These are phyloP conservation scores for Fragum whitleyi DNA, from an alignment of 2,888 invertebrate species.

Conservation along the genomic window DNA sequence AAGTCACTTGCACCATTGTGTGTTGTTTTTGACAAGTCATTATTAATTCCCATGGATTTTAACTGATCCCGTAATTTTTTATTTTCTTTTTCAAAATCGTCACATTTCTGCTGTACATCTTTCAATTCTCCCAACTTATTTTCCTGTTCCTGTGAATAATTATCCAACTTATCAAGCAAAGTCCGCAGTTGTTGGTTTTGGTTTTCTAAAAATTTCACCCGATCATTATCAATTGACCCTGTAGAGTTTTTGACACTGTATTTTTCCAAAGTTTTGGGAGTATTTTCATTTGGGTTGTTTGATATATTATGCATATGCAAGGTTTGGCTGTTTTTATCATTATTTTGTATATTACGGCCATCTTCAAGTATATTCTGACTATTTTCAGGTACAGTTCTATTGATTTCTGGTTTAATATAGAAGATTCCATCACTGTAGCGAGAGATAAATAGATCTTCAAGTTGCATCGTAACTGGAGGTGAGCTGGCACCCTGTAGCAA, in stretches of 20 bases:
- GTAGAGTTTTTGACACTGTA: background rate
- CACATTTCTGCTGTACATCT: conserved; percentile 4
- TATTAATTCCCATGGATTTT: conserved; percentile 42
- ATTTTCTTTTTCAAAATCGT: conserved; percentile 57
- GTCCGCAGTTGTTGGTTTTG: conserved; percentile 61
- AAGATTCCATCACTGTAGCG: conserved; percentile 91
- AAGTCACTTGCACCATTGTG: conserved; percentile 41
- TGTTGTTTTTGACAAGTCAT: conserved; percentile 29
- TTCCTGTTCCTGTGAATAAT: conserved; percentile 54
- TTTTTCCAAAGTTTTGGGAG: background rate
- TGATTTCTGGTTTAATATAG: conserved; percentile 84
- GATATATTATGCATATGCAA: background rate
- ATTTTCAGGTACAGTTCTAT: background rate
- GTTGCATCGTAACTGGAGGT: conserved; percentile 91
- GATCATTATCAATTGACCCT: conserved; percentile 4
- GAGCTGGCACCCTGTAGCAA: conserved; percentile 87
- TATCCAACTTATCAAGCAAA: conserved; percentile 53
- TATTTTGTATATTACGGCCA: background rate
- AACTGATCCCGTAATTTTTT: conserved; percentile 52
- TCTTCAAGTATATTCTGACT: background rate
- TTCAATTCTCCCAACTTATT: conserved; percentile 34
- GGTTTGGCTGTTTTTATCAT: background rate
- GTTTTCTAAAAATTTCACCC: conserved; percentile 30
- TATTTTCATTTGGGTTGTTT: background rate
- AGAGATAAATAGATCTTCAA: conserved; percentile 89